These are phyloP conservation scores for Pseudeuparius sepicola DNA, from an alignment of 2,888 invertebrate species.

Conservation along the genomic window DNA sequence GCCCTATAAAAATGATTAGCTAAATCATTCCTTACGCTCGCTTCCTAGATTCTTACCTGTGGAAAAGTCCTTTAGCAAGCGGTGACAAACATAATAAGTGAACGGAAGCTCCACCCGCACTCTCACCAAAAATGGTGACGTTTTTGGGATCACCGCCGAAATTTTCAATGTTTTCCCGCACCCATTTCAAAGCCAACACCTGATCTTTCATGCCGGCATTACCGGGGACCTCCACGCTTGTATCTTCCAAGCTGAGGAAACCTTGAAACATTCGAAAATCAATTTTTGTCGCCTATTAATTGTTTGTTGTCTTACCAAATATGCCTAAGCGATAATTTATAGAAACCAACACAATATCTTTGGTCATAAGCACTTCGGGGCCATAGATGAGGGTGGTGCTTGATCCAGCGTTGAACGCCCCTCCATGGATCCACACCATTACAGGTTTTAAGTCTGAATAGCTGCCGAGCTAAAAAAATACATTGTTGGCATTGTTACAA, in stretches of 20 bases:
- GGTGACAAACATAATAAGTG: conserved; percentile 43
- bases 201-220: no score
- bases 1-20: conserved; percentile 35
- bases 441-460: no score
- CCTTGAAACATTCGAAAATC: no score
- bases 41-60: conserved; percentile 24
- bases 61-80: conserved; percentile 39
- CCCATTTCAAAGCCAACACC: no score
- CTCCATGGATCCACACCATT: conserved; percentile 40
- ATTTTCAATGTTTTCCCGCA: no score
- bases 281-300: no score
- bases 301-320: no score
- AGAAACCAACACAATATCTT: conserved; percentile 35
- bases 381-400: conserved; percentile 32
- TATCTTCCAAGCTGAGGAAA: conserved; percentile 40
- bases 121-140: conserved; percentile 45
- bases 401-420: conserved; percentile 34
- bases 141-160: no score
- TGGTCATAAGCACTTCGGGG: conserved; percentile 34
- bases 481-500: background rate
- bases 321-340: conserved; percentile 37
- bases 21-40: background rate
- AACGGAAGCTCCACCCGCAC: conserved; percentile 42
- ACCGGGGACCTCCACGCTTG: conserved; percentile 39
- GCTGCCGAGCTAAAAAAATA: conserved; percentile 5